phyloP scores from a whole-genome alignment of 2,113 vertebrate genomes.

The Rhabdornis inornatus region DNA sequence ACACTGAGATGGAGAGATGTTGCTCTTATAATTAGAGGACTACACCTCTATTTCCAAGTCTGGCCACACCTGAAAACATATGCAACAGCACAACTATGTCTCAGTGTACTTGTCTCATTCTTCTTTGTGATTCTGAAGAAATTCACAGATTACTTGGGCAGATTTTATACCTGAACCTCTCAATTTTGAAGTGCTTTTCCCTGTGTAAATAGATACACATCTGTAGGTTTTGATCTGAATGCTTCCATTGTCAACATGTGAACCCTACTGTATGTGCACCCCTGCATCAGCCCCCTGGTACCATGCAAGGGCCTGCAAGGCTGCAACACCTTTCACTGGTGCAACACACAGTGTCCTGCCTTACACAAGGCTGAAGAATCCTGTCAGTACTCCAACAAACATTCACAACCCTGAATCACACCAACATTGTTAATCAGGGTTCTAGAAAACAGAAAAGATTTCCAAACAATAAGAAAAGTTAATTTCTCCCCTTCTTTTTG shows the following conservation, averaged over 20 bases:
- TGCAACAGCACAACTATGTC: background rate
- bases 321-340: background rate
- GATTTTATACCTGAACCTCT: background rate
- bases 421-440: background rate
- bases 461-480: background rate
- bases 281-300: background rate
- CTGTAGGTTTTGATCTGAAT: background rate
- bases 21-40: slow-evolving; percentile 15
- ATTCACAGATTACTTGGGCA: background rate
- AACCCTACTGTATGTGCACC: accelerated
- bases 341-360: background rate
- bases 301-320: background rate
- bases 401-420: background rate
- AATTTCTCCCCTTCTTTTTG: background rate
- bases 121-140: background rate
- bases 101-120: background rate
- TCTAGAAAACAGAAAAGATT: background rate
- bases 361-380: background rate
- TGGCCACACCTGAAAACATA: background rate
- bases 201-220: background rate
- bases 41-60: slow-evolving; percentile 4
- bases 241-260: background rate
- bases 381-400: background rate
- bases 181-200: background rate
- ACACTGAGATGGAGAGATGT: background rate